Evolutionary conservation across 2,113 vertebrate genomes (phyloP), one percentile per base, ranked within the genome.

Genomic region (Ctenodactylus gundi): DNA sequence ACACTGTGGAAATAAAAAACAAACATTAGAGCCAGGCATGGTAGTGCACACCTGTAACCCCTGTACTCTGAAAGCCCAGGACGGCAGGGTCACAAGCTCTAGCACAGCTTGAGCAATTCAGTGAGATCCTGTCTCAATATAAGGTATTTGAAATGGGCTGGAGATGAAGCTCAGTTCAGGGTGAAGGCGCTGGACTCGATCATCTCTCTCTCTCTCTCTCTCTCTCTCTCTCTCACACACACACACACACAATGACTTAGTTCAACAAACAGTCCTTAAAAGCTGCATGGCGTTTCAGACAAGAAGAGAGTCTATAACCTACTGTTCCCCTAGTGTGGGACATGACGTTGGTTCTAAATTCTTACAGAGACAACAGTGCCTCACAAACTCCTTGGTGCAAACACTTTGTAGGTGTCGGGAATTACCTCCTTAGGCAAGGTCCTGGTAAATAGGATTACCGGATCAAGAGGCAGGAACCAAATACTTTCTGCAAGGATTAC

Each of bases 381-480:
- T 31, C 4, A 6, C 60, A 55, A 23, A 65, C 55, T 64, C 77
- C 81, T 72, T 4, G 9, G 57, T 21, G 29, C 23, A 23, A 3
- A 31, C 1, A 6, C 34, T 67, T 58, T 36, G 76, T 64, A 6
- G 4, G 39, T 90, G 21, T 64, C 5, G 39, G 39, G 76, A 68
- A 57, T 86, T 21, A 73, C 80, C 62, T 49, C 53, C 41, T 94
- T 34, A 72, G 60, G 31, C 4, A 2, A 51, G 73, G n/a, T 39
- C n/a, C 82, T 76, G n/a, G 49, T 14, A 86, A 91, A 70, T 2
- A 89, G 93, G 62, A 88, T 94, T 82, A 90, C 29, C 20, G 36
- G 83, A 62, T 80, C 67, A 14, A 75, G 21, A n/a, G 34, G 82
- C 27, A 34, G 1, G 60, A 88, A 87, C 76, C 64, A 51, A 65